Percentiles rank a stretch among this genome's conserved stretches.
Conservation (phyloP, 2,888 invertebrate genomes). For the Sarcophaga caerulescens region DNA sequence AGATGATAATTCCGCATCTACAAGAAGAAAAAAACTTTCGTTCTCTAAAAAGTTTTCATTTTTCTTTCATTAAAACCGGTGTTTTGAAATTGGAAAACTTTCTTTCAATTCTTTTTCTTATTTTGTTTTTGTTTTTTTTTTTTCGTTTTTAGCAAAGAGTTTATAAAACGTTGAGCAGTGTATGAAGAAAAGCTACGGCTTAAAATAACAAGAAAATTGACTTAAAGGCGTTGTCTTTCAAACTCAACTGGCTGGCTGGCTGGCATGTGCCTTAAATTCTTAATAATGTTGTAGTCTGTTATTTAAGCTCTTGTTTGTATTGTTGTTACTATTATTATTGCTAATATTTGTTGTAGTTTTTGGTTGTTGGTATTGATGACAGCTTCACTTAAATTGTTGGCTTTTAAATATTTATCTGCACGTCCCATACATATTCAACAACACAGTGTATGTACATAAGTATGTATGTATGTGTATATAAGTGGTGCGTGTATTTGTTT, state of each 20-base stretch:
- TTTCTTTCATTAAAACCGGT: not conserved
- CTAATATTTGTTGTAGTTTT: constrained; percentile 21
- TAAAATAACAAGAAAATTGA: constrained; percentile 34
- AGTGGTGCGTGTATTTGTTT: not conserved
- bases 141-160: no score
- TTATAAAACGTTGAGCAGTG: no score
- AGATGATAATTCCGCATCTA: constrained; percentile 1
- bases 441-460: not conserved
- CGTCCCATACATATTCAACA: not conserved
- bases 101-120: constrained; percentile 1
- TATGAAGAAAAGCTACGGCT: not conserved
- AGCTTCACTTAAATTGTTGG: constrained; percentile 63
- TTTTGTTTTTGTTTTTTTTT: no score
- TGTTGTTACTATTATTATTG: constrained; percentile 33
- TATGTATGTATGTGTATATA: not conserved
- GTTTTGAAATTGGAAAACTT: constrained; percentile 38
- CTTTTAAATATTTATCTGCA: constrained; percentile 35
- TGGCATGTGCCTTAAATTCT: constrained; percentile 64
- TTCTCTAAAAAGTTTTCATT: constrained; percentile 24
- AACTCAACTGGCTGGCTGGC: constrained; percentile 47
- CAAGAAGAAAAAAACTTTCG: constrained; percentile 13
- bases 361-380: constrained; percentile 59
- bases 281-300: constrained; percentile 66
- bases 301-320: constrained; percentile 25
- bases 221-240: constrained; percentile 64